Conservation (phyloP, 1,140 invertebrate species). For the Leptopilina clavipes region DNA sequence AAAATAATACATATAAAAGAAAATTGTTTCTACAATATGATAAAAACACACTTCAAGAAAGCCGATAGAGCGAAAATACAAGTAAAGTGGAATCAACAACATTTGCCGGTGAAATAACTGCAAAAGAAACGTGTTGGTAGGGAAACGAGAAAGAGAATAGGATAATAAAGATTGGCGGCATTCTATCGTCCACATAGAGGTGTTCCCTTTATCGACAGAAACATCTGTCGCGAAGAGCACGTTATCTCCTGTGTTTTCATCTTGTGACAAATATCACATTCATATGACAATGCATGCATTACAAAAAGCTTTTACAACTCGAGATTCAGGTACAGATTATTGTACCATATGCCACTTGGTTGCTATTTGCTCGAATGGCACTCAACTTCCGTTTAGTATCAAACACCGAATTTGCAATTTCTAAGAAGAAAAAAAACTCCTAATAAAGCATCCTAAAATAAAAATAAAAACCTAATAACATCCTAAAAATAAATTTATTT, state of each 20-base stretch:
- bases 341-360: not conserved
- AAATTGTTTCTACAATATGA: too few relatives aligned
- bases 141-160: slow-evolving; percentile 15
- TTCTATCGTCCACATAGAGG: not conserved
- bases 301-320: slow-evolving; percentile 16
- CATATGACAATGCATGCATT: slow-evolving; percentile 16
- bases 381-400: not conserved
- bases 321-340: not conserved
- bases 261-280: slow-evolving; percentile 19
- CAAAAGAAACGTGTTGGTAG: not conserved
- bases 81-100: not conserved
- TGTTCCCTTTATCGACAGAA: slow-evolving; percentile 11
- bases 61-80: not conserved
- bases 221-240: slow-evolving; percentile 8
- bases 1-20: not conserved
- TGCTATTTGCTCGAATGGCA: not conserved
- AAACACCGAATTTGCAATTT: not conserved
- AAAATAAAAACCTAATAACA: too few relatives aligned
- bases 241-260: slow-evolving; percentile 8
- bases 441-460: too few relatives aligned
- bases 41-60: too few relatives aligned
- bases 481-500: too few relatives aligned
- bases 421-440: not conserved
- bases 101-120: not conserved
- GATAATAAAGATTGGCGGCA: slow-evolving; percentile 19